phyloP scores from a whole-genome alignment of 2,113 vertebrate species.

The Merops nubicus region DNA sequence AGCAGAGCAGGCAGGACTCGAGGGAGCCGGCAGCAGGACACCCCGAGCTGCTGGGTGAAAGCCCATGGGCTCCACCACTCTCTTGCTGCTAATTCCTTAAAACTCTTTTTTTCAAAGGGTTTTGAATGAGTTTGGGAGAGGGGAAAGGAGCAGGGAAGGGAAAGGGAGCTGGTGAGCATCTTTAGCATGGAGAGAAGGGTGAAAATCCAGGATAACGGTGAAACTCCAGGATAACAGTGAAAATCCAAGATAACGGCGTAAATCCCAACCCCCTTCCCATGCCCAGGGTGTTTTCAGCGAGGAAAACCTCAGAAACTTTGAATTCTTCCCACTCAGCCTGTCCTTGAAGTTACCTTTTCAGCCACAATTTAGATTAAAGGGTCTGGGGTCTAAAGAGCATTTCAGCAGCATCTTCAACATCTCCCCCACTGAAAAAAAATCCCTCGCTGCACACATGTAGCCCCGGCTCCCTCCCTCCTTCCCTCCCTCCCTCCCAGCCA shows the following conservation, averaged over 20 bases:
- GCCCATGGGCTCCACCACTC: rapidly evolving
- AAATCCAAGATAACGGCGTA: rapidly evolving
- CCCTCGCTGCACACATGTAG: neutral
- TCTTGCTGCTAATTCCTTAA: neutral
- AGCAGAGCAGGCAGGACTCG: neutral
- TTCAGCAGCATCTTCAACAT: neutral
- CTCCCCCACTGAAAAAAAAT: neutral
- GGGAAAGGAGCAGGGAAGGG: neutral
- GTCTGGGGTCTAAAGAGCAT: neutral
- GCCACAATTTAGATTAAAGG: neutral
- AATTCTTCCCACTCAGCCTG: neutral
- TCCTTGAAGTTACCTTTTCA: neutral
- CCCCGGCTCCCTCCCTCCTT: neutral
- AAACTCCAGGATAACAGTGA: too few species aligned
- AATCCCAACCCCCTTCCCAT: rapidly evolving
- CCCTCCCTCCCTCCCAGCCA: neutral
- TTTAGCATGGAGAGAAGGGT: neutral
- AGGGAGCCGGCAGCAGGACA: neutral
- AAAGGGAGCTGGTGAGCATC: neutral
- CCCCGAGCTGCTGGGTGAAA: neutral
- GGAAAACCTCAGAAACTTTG: neutral
- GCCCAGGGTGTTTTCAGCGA: neutral
- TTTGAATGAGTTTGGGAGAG: neutral
- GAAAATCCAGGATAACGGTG: neutral
- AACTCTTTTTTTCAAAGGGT: neutral